Evolutionary conservation across 2,888 invertebrate species (phyloP).

Genomic region (Papilio demoleus): DNA sequence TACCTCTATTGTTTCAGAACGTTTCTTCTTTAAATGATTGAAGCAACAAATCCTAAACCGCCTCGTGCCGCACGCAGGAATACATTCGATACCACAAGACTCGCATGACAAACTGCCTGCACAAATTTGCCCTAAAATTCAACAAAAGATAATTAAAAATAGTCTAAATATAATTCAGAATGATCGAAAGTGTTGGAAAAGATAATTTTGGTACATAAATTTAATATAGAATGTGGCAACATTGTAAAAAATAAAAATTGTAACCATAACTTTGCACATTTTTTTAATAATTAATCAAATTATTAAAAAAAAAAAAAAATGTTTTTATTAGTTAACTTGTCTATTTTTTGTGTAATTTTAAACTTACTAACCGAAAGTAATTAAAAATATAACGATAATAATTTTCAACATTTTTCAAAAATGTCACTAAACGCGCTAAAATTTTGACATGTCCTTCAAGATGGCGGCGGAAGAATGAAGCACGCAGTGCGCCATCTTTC

Average conservation of each 20-base stretch:
- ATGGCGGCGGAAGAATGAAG: constrained; percentile 20
- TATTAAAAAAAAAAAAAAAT: no score
- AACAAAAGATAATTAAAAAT: neutral
- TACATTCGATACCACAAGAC: constrained; percentile 87
- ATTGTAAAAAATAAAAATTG: neutral
- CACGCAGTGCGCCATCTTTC: no score
- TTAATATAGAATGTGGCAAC: no score
- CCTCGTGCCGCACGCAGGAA: constrained; percentile 86
- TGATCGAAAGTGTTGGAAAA: no score
- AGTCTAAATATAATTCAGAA: no score
- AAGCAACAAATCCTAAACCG: constrained; percentile 89
- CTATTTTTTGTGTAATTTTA: neutral
- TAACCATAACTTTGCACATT: no score
- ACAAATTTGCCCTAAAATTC: constrained; percentile 71
- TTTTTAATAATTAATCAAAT: no score
- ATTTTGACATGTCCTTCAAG: constrained; percentile 25
- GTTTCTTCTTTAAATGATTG: constrained; percentile 87
- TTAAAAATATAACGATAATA: constrained; percentile 1
- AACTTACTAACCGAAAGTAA: constrained; percentile 11
- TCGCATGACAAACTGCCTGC: constrained; percentile 85
- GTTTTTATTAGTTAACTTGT: no score
- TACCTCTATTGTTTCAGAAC: constrained; percentile 60
- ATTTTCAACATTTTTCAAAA: constrained; percentile 18
- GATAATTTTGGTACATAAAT: no score
- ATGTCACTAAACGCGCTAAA: neutral